Evolutionary conservation across 2,888 invertebrate genomes (phyloP).

Genomic region (Oligia latruncula): DNA sequence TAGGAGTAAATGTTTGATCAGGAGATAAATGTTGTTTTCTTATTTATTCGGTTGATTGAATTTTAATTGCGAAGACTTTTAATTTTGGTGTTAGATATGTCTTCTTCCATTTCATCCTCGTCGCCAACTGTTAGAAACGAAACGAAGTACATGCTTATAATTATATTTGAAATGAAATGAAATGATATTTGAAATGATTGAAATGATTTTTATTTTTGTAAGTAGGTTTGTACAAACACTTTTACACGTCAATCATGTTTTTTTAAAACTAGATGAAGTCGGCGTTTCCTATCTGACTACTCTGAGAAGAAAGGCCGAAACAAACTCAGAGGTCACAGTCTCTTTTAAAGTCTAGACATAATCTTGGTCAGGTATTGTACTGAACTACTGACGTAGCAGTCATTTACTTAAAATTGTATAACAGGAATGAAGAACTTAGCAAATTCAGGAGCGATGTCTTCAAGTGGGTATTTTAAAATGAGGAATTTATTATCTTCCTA

Average conservation of each 20-base stretch:
- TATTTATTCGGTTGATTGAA: not conserved
- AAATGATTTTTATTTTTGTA: no score
- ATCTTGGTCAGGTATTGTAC: no score
- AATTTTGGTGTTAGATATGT: not conserved
- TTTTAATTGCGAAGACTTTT: not conserved
- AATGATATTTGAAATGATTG: no score
- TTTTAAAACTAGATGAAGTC: no score
- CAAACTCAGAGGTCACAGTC: no score
- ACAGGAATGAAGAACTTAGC: not conserved
- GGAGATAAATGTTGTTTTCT: not conserved
- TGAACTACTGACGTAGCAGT: not conserved
- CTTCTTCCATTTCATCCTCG: not conserved
- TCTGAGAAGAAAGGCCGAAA: no score
- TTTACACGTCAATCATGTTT: no score
- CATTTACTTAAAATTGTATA: not conserved
- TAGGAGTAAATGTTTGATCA: constrained; percentile 19
- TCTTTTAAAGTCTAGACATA: no score
- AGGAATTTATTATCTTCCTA: not conserved
- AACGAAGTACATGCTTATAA: not conserved
- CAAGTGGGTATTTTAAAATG: not conserved
- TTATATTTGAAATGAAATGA: no score
- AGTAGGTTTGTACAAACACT: no score
- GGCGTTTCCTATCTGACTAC: no score
- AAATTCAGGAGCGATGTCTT: not conserved
- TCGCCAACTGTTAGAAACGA: not conserved